Base-by-base conservation (phyloP, 2,888 invertebrate genomes). In the Panorpa germanica region DNA sequence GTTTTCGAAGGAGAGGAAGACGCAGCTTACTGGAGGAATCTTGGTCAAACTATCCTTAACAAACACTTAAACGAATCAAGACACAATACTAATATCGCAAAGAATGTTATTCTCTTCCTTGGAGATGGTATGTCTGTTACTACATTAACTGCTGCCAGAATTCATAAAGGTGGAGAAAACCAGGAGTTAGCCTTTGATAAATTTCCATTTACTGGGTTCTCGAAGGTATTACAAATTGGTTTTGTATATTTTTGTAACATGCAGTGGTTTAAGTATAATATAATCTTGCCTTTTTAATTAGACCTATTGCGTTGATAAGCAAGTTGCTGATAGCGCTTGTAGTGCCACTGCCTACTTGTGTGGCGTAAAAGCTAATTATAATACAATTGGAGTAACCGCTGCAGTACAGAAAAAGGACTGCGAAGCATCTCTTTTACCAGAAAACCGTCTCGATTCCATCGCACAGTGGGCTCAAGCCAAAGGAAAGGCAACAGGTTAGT, bases 41-140 rank as follows among this genome's bases (percentile, higher is more conserved):
- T 60, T 32, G 68, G 62, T 2, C 51, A 52, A 28, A 46, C 47
- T 4, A 55, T 45, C 3, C 47, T 67, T 19, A 40, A 43, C 6
- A 43, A 47, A 28, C 55, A 61, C 31, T 39, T 53, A 34, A 41
- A 45, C 18, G 48, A 48, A 29, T 34, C 44, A 29, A 36, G 38
- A 8, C 34, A 46, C 4, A 54, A 55, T 39, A 52, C 45, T 24
- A 58, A 57, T 31, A 54, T 53, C 36, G 70, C 70, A 1, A 68
- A 64, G 44, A 81, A 81, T 47, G 65, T 76, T 0, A 70, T 76
- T 28, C 44, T 75, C 38, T 76, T 75, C 41, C 52, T 80, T 24
- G 81, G 81, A 1, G 82, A 82, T 47, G 82, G 81, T 0, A 77
- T 82, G 78, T 75, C 77, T 0, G 47, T 78, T 26, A 63, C 77